Evolutionary conservation across 92 coral and sea anemone species (phyloP), one percentile per base, ranked within the genome.

Genomic region (Heliopora coerulea): DNA sequence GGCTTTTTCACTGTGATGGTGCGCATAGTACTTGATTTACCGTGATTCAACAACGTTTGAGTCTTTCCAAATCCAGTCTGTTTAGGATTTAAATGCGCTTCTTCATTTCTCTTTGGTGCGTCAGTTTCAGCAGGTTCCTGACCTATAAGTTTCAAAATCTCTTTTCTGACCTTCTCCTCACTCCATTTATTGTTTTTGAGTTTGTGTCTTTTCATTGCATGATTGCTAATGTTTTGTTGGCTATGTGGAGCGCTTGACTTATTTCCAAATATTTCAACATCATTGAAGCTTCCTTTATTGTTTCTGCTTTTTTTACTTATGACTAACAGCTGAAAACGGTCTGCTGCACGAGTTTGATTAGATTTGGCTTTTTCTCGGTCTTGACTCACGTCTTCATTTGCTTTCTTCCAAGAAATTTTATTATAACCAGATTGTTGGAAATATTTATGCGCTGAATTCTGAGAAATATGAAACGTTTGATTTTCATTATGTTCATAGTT

Each of bases 121-220:
- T 1, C 52, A 14, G 21, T 23, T 7, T 1, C 52, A 6, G 39
- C 12, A 4, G 77, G 63, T 0, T 56, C 26, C 41, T 70, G 60
- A 8, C 77, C 77, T 33, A 70, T 52, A 21, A 70, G 64, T 54
- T 70, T 54, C 52, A 70, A 39, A 52, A 70, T 70, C 54, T 70
- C 77, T 32, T 70, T 70, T 54, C 54, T 70, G 6, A 70, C 77
- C 19, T 70, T 70, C 58, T 70, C 77, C 28, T 70, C 77, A 32
- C 31, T 49, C 6, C 29, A 48, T 70, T 70, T 31, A 19, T 14
- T 50, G 8, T 52, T 44, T 21, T 70, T 18, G 46, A 14, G 19
- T 25, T 54, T 54, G 3, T 32, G 26, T 35, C 28, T 17, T 17
- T 31, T 23, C 28, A 14, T 67, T 67, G 33, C 54, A 46, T 13